phyloP scores from a whole-genome alignment of 2,797 vertebrate genomes.

The Dendrocincla fuliginosa region DNA sequence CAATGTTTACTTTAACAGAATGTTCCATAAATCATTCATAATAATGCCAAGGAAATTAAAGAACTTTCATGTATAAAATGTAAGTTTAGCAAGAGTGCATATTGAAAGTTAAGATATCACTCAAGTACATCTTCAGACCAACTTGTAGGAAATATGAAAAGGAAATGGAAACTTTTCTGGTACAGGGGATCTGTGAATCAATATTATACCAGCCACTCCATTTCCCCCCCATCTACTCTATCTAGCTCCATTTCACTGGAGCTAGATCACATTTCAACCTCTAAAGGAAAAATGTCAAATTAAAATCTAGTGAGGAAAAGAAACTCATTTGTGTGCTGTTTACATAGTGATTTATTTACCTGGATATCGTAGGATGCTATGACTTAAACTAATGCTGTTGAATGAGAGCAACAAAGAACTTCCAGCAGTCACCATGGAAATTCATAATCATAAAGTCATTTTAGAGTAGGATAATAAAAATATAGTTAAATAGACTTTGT shows the following conservation, averaged over 20 bases:
- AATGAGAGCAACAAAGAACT: conserved; percentile 48
- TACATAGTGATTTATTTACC: conserved; percentile 25
- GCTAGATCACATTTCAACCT: too few relatives aligned
- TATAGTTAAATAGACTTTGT: conserved; percentile 56
- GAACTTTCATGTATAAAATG: conserved; percentile 57
- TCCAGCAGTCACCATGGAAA: conserved; percentile 34
- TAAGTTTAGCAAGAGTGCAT: conserved; percentile 17
- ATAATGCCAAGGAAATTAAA: conserved; percentile 62
- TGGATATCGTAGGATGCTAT: conserved; percentile 19
- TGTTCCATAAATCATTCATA: conserved; percentile 38
- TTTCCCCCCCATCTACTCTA: not conserved
- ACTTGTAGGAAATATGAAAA: conserved; percentile 51
- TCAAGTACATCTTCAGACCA: conserved; percentile 44
- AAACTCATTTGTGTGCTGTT: conserved; percentile 40
- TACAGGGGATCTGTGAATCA: not conserved
- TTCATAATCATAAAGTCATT: conserved; percentile 67
- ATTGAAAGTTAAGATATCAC: conserved; percentile 28
- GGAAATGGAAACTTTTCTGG: conserved; percentile 1
- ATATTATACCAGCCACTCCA: not conserved
- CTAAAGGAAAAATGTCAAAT: conserved; percentile 38
- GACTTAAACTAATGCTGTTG: not conserved
- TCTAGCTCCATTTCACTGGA: not conserved
- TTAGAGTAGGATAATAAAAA: conserved; percentile 69
- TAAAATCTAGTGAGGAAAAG: conserved; percentile 45
- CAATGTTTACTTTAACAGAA: conserved; percentile 38